These are phyloP conservation scores for Ivindomyrus marchei DNA, from an alignment of 2,113 vertebrate genomes.

Conservation along the genomic window DNA sequence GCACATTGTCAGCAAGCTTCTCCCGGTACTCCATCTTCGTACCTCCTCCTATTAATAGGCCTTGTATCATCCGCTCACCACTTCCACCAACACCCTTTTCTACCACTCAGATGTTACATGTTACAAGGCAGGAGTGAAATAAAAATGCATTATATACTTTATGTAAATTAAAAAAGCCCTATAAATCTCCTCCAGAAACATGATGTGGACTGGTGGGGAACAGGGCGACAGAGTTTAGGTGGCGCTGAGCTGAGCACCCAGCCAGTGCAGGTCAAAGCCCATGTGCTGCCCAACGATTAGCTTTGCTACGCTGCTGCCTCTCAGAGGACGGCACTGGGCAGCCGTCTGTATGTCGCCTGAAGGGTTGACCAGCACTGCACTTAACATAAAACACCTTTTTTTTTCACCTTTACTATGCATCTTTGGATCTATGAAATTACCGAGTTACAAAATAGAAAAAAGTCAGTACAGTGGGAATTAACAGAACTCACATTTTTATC, in stretches of 20 bases:
- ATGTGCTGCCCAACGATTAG: neutral
- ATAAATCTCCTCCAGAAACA: neutral
- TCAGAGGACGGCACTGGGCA: neutral
- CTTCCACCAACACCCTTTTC: slow-evolving; percentile 4
- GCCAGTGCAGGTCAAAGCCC: neutral
- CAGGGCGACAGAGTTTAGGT: neutral
- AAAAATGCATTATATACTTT: neutral
- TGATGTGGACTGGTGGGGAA: neutral
- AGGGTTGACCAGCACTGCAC: neutral
- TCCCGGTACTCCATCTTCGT: neutral
- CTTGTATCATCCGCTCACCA: slow-evolving; percentile 20
- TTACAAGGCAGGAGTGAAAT: neutral
- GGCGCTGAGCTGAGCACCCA: neutral
- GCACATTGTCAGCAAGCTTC: slow-evolving; percentile 6
- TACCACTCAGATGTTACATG: neutral
- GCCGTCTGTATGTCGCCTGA: no score
- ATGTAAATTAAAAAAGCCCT: neutral
- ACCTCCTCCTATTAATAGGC: slow-evolving; percentile 30
- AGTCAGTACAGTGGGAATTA: neutral
- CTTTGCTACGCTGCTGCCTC: neutral
- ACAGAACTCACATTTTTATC: neutral
- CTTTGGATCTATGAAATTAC: neutral
- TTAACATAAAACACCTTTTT: neutral
- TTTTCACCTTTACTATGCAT: neutral
- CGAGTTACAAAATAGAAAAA: neutral